phyloP scores from a whole-genome alignment of 2,888 invertebrate species.

The Brenthis daphne region DNA sequence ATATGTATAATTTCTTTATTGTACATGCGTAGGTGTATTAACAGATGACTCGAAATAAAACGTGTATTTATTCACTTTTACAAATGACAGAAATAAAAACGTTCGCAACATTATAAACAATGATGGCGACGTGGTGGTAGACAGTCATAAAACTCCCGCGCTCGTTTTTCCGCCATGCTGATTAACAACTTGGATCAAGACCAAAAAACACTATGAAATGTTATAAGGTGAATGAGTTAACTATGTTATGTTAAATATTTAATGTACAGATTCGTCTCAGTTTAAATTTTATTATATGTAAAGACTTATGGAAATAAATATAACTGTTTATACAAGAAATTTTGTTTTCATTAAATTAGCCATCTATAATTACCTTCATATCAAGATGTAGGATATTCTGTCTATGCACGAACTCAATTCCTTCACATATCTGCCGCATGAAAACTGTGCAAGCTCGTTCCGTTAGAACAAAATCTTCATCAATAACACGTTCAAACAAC shows the following conservation, averaged over 20 bases:
- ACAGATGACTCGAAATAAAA: constrained; percentile 25
- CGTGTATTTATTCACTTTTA: constrained; percentile 12
- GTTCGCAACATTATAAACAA: constrained; percentile 48
- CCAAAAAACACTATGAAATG: constrained; percentile 50
- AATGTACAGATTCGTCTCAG: background rate
- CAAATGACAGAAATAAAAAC: constrained; percentile 40
- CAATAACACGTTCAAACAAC: constrained; percentile 98
- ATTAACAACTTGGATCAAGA: constrained; percentile 68
- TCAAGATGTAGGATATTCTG: constrained; percentile 98
- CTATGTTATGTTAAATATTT: constrained; percentile 28
- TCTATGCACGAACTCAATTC: constrained; percentile 97
- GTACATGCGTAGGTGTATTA: constrained; percentile 12
- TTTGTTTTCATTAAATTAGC: background rate
- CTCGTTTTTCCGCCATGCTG: constrained; percentile 68
- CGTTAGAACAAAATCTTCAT: constrained; percentile 98
- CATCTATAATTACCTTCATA: constrained; percentile 88
- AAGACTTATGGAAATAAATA: constrained; percentile 5
- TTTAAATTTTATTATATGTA: background rate
- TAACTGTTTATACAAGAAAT: background rate
- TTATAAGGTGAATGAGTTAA: constrained; percentile 32
- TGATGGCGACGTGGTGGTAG: constrained; percentile 43
- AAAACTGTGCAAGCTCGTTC: constrained; percentile 98
- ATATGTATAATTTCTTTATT: background rate
- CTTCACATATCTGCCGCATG: constrained; percentile 98
- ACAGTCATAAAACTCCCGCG: constrained; percentile 68